Conservation (phyloP, 2,113 vertebrate species). For the Mesembrinibis cayennensis region DNA sequence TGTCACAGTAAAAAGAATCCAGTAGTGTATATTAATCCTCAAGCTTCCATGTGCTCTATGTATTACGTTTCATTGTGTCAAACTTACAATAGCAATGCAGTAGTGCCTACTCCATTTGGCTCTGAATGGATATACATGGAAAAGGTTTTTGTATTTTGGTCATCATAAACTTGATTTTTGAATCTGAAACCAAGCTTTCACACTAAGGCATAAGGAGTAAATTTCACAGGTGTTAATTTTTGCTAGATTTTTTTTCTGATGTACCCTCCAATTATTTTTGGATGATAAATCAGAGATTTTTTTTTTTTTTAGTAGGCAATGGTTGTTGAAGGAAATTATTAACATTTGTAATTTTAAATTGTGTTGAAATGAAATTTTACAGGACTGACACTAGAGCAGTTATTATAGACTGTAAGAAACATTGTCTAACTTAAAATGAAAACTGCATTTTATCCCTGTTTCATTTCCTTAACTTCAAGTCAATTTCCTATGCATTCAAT, state of each 20-base stretch:
- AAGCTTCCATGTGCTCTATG: not conserved
- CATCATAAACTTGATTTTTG: not conserved
- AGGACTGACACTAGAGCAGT: not conserved
- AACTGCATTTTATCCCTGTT: not conserved
- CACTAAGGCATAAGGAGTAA: not conserved
- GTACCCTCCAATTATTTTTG: not conserved
- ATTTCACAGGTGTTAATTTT: not conserved
- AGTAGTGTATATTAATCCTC: not conserved
- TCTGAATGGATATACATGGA: not conserved
- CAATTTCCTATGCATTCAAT: slow-evolving; percentile 19
- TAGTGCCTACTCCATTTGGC: not conserved
- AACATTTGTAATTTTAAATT: slow-evolving; percentile 15
- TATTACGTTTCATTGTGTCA: not conserved
- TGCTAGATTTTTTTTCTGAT: not conserved
- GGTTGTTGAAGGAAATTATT: slow-evolving; percentile 20
- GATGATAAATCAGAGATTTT: not conserved
- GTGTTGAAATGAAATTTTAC: slow-evolving; percentile 21
- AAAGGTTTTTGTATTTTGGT: not conserved
- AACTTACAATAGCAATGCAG: not conserved
- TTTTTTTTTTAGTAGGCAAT: not conserved
- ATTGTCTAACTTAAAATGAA: slow-evolving; percentile 35
- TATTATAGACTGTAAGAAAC: slow-evolving; percentile 22
- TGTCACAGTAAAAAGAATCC: not conserved
- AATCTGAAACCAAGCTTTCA: not conserved
- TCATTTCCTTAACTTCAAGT: slow-evolving; percentile 36